Conservation (phyloP, 2,888 invertebrate species). For the Cataglyphis cursor region DNA sequence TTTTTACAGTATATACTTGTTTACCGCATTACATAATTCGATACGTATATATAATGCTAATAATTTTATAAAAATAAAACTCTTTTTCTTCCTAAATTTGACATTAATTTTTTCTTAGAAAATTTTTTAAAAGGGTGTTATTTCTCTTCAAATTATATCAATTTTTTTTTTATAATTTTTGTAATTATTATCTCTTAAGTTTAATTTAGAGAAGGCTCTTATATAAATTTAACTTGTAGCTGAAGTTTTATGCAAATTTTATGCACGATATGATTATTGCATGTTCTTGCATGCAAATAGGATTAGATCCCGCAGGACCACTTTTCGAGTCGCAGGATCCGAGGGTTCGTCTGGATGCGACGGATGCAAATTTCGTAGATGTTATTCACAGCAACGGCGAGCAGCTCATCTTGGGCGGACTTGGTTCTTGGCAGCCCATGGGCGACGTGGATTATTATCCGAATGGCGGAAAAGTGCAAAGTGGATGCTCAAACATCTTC, state of each 20-base stretch:
- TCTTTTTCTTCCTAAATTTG: background rate
- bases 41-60: background rate
- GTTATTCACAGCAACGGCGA: conserved; percentile 98
- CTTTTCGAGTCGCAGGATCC: conserved; percentile 96
- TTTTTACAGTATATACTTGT: conserved; percentile 1
- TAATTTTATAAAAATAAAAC: background rate
- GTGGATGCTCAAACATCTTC: conserved; percentile 96
- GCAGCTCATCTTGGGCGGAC: conserved; percentile 95
- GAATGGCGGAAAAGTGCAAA: conserved; percentile 96
- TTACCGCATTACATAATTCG: conserved; percentile 2
- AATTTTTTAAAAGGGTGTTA: background rate
- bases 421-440: conserved; percentile 96
- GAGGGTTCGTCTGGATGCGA: conserved; percentile 93
- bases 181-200: background rate
- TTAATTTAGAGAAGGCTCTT: background rate
- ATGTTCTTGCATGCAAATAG: conserved; percentile 85
- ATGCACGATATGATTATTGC: background rate
- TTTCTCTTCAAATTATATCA: background rate
- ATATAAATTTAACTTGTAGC: background rate
- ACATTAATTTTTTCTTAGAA: background rate
- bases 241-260: background rate
- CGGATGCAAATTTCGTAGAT: conserved; percentile 96
- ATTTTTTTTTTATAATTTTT: background rate
- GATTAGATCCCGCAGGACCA: conserved; percentile 96
- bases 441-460: conserved; percentile 97